Percentiles rank a stretch among this genome's conserved stretches.
These are phyloP conservation scores for Calcarius ornatus DNA, from an alignment of 2,113 vertebrate species.

Conservation along the genomic window DNA sequence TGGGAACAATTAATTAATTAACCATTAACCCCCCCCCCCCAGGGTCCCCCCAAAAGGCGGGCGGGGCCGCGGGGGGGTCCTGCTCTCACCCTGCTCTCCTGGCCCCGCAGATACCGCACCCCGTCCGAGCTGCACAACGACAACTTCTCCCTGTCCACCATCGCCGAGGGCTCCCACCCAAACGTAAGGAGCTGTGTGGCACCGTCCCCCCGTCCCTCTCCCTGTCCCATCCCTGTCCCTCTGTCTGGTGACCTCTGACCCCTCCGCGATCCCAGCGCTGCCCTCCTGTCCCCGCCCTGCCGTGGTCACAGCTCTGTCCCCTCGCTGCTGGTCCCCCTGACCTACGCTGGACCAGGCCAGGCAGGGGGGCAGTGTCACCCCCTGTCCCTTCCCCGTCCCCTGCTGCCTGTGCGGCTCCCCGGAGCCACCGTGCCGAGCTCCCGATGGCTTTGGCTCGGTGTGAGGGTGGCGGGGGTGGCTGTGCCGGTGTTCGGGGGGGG, in stretches of 20 bases:
- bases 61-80: fast-evolving
- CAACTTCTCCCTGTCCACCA: conserved; percentile 99
- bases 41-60: fast-evolving
- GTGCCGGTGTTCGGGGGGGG: fast-evolving
- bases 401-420: fast-evolving
- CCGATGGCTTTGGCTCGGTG: fast-evolving
- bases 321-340: background rate
- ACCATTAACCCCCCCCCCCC: fast-evolving
- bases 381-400: fast-evolving
- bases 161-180: conserved; percentile 98
- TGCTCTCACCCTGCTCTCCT: background rate
- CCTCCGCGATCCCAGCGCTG: fast-evolving
- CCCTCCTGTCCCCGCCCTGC: background rate
- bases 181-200: conserved; percentile 92
- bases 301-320: fast-evolving
- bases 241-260: conserved; percentile 78
- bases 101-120: conserved; percentile 87
- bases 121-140: conserved; percentile 97
- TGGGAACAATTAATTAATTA: background rate
- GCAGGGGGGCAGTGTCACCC: background rate
- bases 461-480: background rate
- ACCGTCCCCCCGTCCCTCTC: conserved; percentile 72
- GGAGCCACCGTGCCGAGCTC: fast-evolving
- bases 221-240: conserved; percentile 85
- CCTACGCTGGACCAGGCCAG: background rate